phyloP scores from a whole-genome alignment of 1,140 invertebrate genomes.

The Neodiprion pinetum region DNA sequence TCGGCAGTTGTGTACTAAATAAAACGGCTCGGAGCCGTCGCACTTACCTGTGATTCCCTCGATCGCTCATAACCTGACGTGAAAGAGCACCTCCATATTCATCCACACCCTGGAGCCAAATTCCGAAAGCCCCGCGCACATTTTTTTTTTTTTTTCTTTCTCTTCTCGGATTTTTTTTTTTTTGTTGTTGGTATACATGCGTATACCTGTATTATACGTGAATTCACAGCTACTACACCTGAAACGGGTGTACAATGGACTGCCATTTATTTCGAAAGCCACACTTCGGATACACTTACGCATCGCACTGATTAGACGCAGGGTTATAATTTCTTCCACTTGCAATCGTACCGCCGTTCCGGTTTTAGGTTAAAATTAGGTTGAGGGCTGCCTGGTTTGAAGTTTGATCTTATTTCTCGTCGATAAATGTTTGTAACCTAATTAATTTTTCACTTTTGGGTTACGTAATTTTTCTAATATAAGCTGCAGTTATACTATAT shows the following conservation, averaged over 20 bases:
- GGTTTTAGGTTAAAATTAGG: too few species aligned
- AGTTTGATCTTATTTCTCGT: too few species aligned
- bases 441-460: too few species aligned
- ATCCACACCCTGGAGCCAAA: slow-evolving; percentile 5
- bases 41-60: slow-evolving; percentile 24
- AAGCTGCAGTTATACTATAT: too few species aligned
- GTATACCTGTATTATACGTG: background rate
- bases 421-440: too few species aligned
- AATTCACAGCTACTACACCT: background rate
- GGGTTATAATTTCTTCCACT: too few species aligned
- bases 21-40: slow-evolving; percentile 2
- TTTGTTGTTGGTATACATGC: background rate
- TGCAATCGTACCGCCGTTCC: too few species aligned
- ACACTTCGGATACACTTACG: background rate
- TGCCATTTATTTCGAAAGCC: background rate
- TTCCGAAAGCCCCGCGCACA: slow-evolving; percentile 3
- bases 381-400: too few species aligned
- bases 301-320: background rate
- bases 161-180: background rate
- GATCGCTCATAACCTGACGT: slow-evolving; percentile 24
- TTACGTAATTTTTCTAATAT: too few species aligned
- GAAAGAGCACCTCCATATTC: slow-evolving; percentile 19
- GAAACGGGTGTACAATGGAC: background rate
- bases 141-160: background rate
- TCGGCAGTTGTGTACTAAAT: slow-evolving; percentile 18